Conservation (phyloP, 2,888 invertebrate genomes). For the Mythimna albipuncta region DNA sequence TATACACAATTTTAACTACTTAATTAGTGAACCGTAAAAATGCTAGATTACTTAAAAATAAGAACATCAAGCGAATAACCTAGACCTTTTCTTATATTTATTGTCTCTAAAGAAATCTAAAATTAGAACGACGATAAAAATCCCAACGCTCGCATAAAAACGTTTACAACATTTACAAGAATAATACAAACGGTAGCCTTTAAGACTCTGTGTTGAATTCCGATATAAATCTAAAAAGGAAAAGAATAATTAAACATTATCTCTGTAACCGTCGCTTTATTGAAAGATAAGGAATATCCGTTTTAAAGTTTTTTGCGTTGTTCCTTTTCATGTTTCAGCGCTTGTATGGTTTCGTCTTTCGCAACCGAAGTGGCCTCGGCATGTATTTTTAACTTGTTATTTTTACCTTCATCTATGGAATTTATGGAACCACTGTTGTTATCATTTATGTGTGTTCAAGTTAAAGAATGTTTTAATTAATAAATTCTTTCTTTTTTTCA, state of each 20-base stretch:
- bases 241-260: constrained; percentile 53
- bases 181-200: constrained; percentile 19
- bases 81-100: constrained; percentile 17
- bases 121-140: constrained; percentile 25
- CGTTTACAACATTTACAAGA: constrained; percentile 24
- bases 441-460: background rate
- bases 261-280: constrained; percentile 29
- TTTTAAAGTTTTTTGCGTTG: constrained; percentile 18
- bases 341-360: background rate
- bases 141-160: constrained; percentile 19
- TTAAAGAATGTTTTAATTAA: constrained; percentile 24
- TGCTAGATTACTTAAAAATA: background rate
- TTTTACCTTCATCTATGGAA: background rate
- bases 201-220: constrained; percentile 31
- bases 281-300: constrained; percentile 40
- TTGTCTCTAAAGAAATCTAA: constrained; percentile 14
- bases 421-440: background rate
- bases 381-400: background rate
- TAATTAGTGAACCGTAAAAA: background rate
- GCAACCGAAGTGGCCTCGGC: background rate
- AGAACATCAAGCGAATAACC: background rate
- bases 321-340: background rate
- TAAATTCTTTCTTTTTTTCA: constrained; percentile 39
- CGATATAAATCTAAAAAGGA: constrained; percentile 43
- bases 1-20: too few species aligned